Evolutionary conservation across 2,113 vertebrate genomes (phyloP).

Genomic region (Nannobrachium achirus): DNA sequence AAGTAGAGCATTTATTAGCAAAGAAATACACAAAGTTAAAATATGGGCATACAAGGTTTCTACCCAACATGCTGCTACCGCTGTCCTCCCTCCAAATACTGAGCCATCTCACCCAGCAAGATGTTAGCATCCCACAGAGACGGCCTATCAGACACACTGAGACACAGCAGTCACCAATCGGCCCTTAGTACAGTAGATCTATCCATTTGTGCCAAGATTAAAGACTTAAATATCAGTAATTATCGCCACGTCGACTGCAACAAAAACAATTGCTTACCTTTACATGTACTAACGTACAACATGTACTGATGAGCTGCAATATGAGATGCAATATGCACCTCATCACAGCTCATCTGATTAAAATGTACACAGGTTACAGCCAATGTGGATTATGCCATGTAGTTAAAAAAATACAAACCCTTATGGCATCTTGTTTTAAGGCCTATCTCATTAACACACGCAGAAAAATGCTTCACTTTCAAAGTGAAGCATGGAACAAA

Average conservation of each 20-base stretch:
- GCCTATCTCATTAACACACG: not conserved
- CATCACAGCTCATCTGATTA: slow-evolving; percentile 13
- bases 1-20: too few species aligned
- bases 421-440: not conserved
- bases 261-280: slow-evolving; percentile 52
- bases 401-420: not conserved
- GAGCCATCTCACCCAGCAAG: slow-evolving; percentile 3
- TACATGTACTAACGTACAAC: slow-evolving; percentile 38
- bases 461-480: not conserved
- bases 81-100: not conserved
- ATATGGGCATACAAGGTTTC: too few species aligned
- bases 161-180: slow-evolving; percentile 43
- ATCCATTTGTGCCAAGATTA: slow-evolving; percentile 58
- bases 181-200: slow-evolving; percentile 54
- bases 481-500: not conserved
- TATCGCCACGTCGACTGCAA: slow-evolving; percentile 61
- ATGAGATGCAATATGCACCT: too few species aligned
- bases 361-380: slow-evolving; percentile 38
- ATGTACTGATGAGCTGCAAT: slow-evolving; percentile 49
- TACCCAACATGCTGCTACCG: too few species aligned
- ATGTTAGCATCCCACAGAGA: slow-evolving; percentile 12
- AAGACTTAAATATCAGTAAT: slow-evolving; percentile 65
- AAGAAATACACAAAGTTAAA: too few species aligned
- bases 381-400: slow-evolving; percentile 30
- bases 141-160: slow-evolving; percentile 28